Conservation (phyloP, 2,113 vertebrate species). For the Nettapus auritus region DNA sequence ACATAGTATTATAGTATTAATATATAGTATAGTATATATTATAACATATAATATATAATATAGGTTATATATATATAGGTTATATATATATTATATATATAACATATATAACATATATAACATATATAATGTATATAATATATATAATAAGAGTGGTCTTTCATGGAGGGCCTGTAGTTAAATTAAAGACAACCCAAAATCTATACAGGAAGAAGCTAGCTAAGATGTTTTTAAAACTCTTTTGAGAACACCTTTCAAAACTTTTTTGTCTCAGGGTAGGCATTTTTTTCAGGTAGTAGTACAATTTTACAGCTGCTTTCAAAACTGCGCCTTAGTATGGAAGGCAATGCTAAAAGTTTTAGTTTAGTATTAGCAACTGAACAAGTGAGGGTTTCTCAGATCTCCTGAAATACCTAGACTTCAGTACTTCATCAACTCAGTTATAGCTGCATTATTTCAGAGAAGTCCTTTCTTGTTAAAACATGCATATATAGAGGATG, state of each 20-base stretch:
- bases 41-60: too few species aligned
- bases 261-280: neutral
- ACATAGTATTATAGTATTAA: too few species aligned
- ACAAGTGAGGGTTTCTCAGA: neutral
- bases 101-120: too few species aligned
- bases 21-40: too few species aligned
- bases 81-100: too few species aligned
- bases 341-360: neutral
- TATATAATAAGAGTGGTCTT: neutral
- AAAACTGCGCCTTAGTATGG: neutral
- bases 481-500: neutral
- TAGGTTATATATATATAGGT: too few species aligned
- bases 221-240: accelerated
- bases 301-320: neutral
- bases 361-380: neutral
- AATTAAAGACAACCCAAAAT: neutral
- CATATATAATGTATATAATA: too few species aligned
- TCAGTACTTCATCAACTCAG: neutral
- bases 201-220: neutral
- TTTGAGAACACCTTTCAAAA: neutral
- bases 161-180: neutral
- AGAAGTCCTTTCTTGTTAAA: neutral
- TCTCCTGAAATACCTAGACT: neutral
- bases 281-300: neutral
- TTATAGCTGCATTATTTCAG: neutral